Conservation (phyloP, 2,113 vertebrate species). For the Psilopsiagon aurifrons region DNA sequence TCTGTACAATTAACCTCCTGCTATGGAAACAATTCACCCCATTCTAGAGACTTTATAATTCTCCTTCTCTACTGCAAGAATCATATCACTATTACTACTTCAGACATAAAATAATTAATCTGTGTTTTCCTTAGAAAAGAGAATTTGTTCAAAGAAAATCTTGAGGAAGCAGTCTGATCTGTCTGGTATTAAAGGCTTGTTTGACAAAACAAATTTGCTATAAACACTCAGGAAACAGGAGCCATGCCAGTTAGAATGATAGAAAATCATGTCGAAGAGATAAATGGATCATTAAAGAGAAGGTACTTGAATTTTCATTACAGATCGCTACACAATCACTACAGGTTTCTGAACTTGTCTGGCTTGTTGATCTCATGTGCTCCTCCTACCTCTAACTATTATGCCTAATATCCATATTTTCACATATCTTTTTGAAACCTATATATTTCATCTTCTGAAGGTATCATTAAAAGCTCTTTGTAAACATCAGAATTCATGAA, state of each 20-base stretch:
- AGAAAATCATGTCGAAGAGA: conserved; percentile 61
- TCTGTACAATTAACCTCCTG: not conserved
- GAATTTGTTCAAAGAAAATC: not conserved
- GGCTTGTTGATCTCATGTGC: conserved; percentile 48
- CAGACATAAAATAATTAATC: conserved; percentile 11
- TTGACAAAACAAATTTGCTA: conserved; percentile 70
- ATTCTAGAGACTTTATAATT: not conserved
- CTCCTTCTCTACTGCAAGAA: not conserved
- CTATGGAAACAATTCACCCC: not conserved
- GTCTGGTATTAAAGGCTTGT: conserved; percentile 48
- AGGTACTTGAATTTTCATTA: conserved; percentile 67
- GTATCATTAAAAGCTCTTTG: conserved; percentile 56
- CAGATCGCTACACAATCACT: conserved; percentile 47
- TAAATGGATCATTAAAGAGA: conserved; percentile 65
- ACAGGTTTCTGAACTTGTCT: conserved; percentile 66
- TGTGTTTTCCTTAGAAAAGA: not conserved
- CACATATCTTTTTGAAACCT: conserved; percentile 42
- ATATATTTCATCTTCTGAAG: conserved; percentile 53
- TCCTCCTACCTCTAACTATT: conserved; percentile 50
- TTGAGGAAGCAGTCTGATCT: conserved; percentile 37
- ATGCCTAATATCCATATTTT: conserved; percentile 62
- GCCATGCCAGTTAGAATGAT: conserved; percentile 43
- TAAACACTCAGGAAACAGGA: conserved; percentile 54
- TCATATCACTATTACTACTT: not conserved
- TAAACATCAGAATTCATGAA: conserved; percentile 58